Evolutionary conservation across 2,797 vertebrate species (phyloP), one percentile per base, ranked within the genome.

Genomic region (Phoxinus dragarum): DNA sequence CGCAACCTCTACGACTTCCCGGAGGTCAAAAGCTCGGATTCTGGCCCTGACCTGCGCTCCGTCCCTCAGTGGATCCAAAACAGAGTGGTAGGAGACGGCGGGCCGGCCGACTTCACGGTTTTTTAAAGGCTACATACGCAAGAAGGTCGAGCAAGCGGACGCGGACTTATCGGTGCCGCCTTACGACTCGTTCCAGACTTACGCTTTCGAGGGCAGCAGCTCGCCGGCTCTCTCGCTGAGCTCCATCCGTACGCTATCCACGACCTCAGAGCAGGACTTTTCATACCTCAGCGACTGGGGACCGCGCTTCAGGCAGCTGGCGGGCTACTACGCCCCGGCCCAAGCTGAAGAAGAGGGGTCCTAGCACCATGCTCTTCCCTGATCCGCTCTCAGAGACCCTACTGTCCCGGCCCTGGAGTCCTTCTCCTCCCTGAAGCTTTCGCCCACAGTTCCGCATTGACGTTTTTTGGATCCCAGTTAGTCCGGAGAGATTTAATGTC

Each of bases 111-210:
- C 94, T 99, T 99, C 95, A 97, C 98, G 0, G 84, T 98, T 44
- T 99, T 99, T 99, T 94, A 97, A 96, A 92, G 97, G 97, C 93
- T 99, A 98, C 83, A 99, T 99, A 93, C 94, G 96, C 89, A 96
- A 97, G 94, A 99, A 99, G 94, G 98, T 99, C 94, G 97, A 97
- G 90, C 96, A 98, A 93, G 98, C 98, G 0, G 98, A 99, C 0
- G 95, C 94, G 3, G 98, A 99, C 92, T 94, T 96, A 82, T 96
- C 98, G 0, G 98, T 99, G 90, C 98, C 98, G 0, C 98, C 98
- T 36, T 99, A 99, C 38, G 98, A 99, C 95, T 99, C 98, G 0
- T 99, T 99, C 95, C 98, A 99, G 95, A 99, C 98, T 80, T 99
- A 99, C 9, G 98, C 98, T 90, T 98, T 99, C 0, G 98, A 99